A percentile compares a stretch with the other conserved stretches of the same genome.
phyloP scores from a whole-genome alignment of 64 coral and sea anemone genomes.

The Acropora tenuis region DNA sequence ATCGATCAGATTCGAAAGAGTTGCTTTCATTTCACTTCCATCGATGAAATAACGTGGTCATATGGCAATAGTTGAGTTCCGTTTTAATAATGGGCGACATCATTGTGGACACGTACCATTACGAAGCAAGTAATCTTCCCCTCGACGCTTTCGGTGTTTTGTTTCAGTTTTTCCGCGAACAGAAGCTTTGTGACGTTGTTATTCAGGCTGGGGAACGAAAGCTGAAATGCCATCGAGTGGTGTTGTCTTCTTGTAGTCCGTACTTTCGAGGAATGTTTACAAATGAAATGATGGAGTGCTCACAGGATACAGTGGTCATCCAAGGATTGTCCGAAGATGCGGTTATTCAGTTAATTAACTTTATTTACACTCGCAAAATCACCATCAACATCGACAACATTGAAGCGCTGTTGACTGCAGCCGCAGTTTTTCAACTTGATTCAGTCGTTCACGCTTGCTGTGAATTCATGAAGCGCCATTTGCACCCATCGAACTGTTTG shows the following conservation, averaged over 20 bases:
- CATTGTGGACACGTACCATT: constrained; percentile 74
- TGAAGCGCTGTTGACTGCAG: constrained; percentile 82
- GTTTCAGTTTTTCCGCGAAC: constrained; percentile 74
- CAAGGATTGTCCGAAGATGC: constrained; percentile 89
- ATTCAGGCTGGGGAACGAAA: constrained; percentile 87
- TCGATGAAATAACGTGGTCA: not conserved
- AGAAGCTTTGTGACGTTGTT: constrained; percentile 92
- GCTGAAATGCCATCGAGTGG: constrained; percentile 90
- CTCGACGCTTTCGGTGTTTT: constrained; percentile 75
- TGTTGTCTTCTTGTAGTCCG: constrained; percentile 91
- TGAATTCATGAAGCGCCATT: constrained; percentile 91
- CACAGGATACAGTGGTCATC: constrained; percentile 82
- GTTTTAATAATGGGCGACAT: constrained; percentile 75
- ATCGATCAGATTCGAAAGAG: not conserved
- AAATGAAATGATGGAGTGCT: constrained; percentile 88
- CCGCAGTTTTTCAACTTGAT: constrained; percentile 90
- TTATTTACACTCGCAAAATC: constrained; percentile 95
- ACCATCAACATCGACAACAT: constrained; percentile 92
- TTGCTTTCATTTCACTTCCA: not conserved
- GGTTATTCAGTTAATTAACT: constrained; percentile 79
- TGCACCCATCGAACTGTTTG: constrained; percentile 92
- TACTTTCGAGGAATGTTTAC: constrained; percentile 99
- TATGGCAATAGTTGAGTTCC: not conserved
- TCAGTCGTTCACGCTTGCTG: constrained; percentile 93
- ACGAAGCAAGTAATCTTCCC: constrained; percentile 77